These are phyloP conservation scores for Fratercula arctica DNA, from an alignment of 2,797 vertebrate genomes.

Conservation along the genomic window DNA sequence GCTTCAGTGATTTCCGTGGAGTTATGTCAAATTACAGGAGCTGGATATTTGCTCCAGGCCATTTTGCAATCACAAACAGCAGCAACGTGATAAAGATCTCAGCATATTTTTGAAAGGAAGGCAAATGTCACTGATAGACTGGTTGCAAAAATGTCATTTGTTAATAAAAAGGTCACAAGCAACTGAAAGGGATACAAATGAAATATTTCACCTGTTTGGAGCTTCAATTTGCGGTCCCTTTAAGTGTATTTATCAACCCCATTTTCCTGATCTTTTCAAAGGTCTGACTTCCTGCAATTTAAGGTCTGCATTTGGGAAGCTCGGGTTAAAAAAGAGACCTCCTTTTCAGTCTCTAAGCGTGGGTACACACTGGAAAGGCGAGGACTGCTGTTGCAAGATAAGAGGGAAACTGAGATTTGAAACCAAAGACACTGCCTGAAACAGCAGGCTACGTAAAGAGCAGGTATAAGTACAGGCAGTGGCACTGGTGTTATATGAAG, in stretches of 20 bases:
- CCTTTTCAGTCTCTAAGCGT: not conserved
- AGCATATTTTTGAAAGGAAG: not conserved
- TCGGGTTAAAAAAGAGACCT: not conserved
- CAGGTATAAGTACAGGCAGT: not conserved
- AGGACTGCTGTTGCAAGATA: not conserved
- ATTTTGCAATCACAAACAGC: not conserved
- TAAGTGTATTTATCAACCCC: not conserved
- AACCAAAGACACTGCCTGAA: not conserved
- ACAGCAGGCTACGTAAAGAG: not conserved
- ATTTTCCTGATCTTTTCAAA: not conserved
- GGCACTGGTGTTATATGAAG: not conserved
- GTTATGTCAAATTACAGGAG: not conserved
- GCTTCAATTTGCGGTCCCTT: not conserved
- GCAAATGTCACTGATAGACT: not conserved
- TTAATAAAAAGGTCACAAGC: not conserved
- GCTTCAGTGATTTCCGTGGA: not conserved
- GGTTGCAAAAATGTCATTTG: not conserved
- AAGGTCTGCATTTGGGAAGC: not conserved
- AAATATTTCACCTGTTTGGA: not conserved
- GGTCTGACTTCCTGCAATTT: not conserved
- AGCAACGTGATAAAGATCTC: constrained; percentile 2
- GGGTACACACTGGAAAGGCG: accelerated
- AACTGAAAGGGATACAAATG: not conserved
- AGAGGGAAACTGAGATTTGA: not conserved
- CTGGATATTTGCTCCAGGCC: not conserved